Evolutionary conservation across 2,113 vertebrate species (phyloP).

Genomic region (Catharus fuscescens): DNA sequence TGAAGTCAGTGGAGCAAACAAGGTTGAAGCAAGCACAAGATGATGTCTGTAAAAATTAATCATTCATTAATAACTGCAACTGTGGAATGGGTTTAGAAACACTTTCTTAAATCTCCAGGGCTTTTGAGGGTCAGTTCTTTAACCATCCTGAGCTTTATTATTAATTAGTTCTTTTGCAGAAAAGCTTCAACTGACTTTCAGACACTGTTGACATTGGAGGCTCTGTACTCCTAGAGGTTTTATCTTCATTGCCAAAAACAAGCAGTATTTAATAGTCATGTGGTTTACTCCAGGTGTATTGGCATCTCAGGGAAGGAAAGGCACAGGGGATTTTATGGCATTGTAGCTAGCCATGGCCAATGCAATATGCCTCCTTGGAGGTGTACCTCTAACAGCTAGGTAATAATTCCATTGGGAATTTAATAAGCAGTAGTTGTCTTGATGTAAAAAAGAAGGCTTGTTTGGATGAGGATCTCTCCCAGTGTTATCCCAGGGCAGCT

Average conservation of each 20-base stretch:
- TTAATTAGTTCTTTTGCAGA: slow-evolving; percentile 1
- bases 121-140: background rate
- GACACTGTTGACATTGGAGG: background rate
- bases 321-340: background rate
- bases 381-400: background rate
- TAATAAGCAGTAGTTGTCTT: background rate
- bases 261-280: background rate
- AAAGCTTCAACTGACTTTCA: background rate
- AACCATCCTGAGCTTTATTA: background rate
- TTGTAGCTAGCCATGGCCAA: background rate
- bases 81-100: background rate
- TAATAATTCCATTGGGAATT: background rate
- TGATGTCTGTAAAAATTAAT: background rate
- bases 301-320: background rate
- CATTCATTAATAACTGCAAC: background rate
- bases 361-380: background rate
- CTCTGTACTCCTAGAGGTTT: background rate
- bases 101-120: background rate
- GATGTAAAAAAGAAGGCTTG: background rate
- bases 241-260: background rate
- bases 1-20: background rate
- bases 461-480: background rate
- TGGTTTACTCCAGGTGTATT: background rate
- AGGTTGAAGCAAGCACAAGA: background rate
- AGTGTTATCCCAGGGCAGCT: background rate